Evolutionary conservation across 2,888 invertebrate genomes (phyloP).

Genomic region (Agrochola litura): DNA sequence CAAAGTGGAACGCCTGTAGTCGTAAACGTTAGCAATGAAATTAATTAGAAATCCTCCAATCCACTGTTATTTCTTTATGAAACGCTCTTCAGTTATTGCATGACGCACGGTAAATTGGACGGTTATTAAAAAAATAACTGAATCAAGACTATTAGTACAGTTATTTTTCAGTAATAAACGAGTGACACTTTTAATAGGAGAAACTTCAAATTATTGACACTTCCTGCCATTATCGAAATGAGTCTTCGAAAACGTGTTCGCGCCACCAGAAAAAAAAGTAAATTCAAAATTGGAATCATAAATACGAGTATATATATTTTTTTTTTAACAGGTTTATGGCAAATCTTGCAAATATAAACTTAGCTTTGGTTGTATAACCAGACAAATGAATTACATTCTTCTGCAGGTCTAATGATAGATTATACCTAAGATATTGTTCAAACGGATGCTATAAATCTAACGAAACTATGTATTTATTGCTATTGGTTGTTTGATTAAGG

Average conservation of each 20-base stretch:
- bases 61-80: slow-evolving; percentile 54
- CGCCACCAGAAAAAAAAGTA: slow-evolving; percentile 1
- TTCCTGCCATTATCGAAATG: neutral
- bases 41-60: slow-evolving; percentile 64
- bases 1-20: slow-evolving; percentile 60
- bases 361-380: slow-evolving; percentile 11
- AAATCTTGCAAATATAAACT: slow-evolving; percentile 6
- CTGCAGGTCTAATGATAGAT: slow-evolving; percentile 43
- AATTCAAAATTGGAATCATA: slow-evolving; percentile 8
- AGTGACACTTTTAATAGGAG: slow-evolving; percentile 11
- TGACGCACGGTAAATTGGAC: slow-evolving; percentile 27
- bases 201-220: neutral
- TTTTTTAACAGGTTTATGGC: neutral
- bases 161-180: neutral
- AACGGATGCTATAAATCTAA: slow-evolving; percentile 62
- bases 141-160: slow-evolving; percentile 8
- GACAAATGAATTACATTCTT: slow-evolving; percentile 46
- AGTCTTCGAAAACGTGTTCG: neutral
- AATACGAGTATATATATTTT: neutral
- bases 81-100: slow-evolving; percentile 45
- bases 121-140: slow-evolving; percentile 33
- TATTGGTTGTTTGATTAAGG: slow-evolving; percentile 60
- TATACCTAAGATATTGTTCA: slow-evolving; percentile 46
- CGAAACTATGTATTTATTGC: slow-evolving; percentile 52
- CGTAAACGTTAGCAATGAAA: slow-evolving; percentile 61